Base-by-base conservation (phyloP, 2,888 invertebrate genomes). In the Cancer borealis region DNA sequence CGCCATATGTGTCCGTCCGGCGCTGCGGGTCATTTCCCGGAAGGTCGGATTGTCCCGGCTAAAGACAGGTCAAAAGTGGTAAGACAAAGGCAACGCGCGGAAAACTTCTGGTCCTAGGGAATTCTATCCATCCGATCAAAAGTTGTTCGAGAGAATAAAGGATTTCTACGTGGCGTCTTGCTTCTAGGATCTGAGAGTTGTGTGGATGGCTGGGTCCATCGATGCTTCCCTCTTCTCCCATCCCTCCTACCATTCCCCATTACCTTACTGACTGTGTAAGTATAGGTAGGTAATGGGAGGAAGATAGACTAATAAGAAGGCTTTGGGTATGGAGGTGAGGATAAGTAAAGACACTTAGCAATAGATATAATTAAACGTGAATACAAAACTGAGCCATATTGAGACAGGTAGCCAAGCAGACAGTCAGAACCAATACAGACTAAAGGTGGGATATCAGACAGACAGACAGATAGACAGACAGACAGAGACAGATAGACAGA, bases 41-140 rank as follows among this genome's bases (percentile, higher is more conserved):
- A n/a, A 73, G 73, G n/a, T 73, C n/a, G 26, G 21, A 60, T 60
- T 21, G 21, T 4, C 3, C 60, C 14, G 60, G 60, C 60, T 60
- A 60, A 60, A 21, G 60, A 60, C 60, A 60, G 60, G 17, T 60
- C 21, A 60, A 21, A 21, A 60, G 60, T 60, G 17, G 26, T 73
- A n/a, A 73, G 26, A 73, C 73, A 73, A 26, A 73, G 73, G 73
- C 26, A 73, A 73, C 26, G 6, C 73, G 6, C 26, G 73, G n/a
- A 73, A 73, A 73, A 26, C 73, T 73, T 73, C 73, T 73, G n/a
- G 73, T 26, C 73, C 26, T n/a, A 8, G 73, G 73, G 73, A 73
- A 73, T 73, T 73, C 26, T 73, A 73, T 73, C 73, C 73, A 73
- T 26, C 73, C 73, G 8, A 73, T 26, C 73, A 73, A 73, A 73